These are phyloP conservation scores for Saxicola maurus DNA, from an alignment of 2,797 vertebrate genomes.

Conservation along the genomic window DNA sequence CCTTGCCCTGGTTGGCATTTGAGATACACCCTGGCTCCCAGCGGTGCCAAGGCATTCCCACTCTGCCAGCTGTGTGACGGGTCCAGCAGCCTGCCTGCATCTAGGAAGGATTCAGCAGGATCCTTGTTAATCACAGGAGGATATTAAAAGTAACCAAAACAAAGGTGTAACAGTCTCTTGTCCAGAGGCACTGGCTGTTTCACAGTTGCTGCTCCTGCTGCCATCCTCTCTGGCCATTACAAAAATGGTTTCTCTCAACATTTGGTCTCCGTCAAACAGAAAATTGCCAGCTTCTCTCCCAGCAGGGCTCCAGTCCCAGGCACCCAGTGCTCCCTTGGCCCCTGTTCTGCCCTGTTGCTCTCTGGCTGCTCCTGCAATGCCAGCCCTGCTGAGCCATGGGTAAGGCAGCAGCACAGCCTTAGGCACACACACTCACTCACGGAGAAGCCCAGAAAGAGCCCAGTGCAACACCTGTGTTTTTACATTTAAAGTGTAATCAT, in stretches of 20 bases:
- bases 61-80: fast-evolving
- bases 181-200: not conserved
- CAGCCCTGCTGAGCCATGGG: fast-evolving
- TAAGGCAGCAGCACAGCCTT: not conserved
- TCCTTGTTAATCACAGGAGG: not conserved
- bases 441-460: not conserved
- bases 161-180: not conserved
- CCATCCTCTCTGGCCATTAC: not conserved
- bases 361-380: not conserved
- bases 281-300: not conserved
- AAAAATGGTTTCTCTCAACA: not conserved
- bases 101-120: not conserved
- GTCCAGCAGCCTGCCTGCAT: not conserved
- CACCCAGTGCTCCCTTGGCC: not conserved
- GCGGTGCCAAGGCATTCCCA: fast-evolving
- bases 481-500: not conserved
- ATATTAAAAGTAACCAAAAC: not conserved
- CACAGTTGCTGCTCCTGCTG: not conserved
- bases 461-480: not conserved
- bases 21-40: not conserved
- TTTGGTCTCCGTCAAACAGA: not conserved
- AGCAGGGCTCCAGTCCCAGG: not conserved
- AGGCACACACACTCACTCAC: fast-evolving
- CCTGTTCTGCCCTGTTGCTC: not conserved
- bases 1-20: fast-evolving